Base-by-base conservation (phyloP, 2,113 vertebrate genomes). In the Oncorhynchus mykiss region DNA sequence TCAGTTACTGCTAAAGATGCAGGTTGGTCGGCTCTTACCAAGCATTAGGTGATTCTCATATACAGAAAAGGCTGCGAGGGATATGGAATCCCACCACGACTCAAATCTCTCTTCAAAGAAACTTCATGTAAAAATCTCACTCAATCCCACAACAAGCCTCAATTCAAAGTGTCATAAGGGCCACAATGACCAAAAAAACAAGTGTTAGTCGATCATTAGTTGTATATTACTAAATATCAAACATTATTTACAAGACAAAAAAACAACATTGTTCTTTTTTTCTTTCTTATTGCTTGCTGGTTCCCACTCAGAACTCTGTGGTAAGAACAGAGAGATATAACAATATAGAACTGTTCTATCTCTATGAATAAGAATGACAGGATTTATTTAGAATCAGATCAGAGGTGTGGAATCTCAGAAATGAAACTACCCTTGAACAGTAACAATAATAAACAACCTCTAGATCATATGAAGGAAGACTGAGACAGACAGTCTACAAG, bases 1-100 rank as follows among this genome's bases (percentile, higher is more conserved):
- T 54, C 51, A 74, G 85, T 88, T 85, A 87, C 65, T 80, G 86
- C 85, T 89, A 88, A 89, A 89, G 86, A 88, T 87, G 88, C 86
- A 3, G 75, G 72, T 34, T 34, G 16, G 66, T 72, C 16, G 65
- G 65, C 75, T 77, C 67, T 51, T 31, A 67, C 70, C 22, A 27
- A 73, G 59, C 27, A 14, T 71, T 5, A 24, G 12, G 3, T 5
- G 51, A 24, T 6, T 45, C 39, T 45, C 13, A 20, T 6, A 27
- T 14, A 31, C 27, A 34, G 25, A 39, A 31, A 18, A 72, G 16
- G 18, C 69, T 34, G 29, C n/a, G 54, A 70, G 71, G 51, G 29
- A 67, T 16, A n/a, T 16, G 24, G 66, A 48, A 49, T 54, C 51
- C 51, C 16, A 54, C 51, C 51, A 54, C 51, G 4, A 54, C 51